Base-by-base conservation (phyloP, 1,140 invertebrate species). In the Heliconius melpomene region DNA sequence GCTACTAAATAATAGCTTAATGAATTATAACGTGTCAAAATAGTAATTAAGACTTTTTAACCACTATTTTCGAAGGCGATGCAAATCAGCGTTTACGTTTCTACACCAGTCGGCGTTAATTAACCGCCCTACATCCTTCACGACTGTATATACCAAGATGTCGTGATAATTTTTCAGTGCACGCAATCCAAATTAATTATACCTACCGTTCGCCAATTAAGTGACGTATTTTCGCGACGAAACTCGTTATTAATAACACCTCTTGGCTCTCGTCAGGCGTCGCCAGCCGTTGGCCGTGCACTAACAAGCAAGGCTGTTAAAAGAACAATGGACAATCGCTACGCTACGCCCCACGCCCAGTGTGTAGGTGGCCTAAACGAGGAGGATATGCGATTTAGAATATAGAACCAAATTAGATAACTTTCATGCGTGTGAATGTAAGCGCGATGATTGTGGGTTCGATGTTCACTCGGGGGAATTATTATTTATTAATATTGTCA, bases 241-340 rank as follows among this genome's bases (percentile, higher is more conserved):
- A 89, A 84, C 85, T 85, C 84, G 88, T 93, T 91, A 89, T 92
- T 89, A 90, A 90, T 88, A 89, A 89, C 90, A 87, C 90, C 89
- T 91, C 86, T 89, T 84, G 84, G 85, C 72, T 74, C 82, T 89
- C 88, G 88, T 86, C 86, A 85, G 86, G 79, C 85, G 83, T 83
- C 83, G 81, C 82, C 81, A 82, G 71, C 84, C 85, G 85, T 85
- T 82, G 84, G 83, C 83, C 84, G 82, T 82, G 82, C 77, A 83
- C 91, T 93, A 93, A 94, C 92, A 92, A 93, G 91, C 91, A 84
- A 84, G 91, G 85, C 92, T 92, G 91, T 93, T 94, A 94, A 91
- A 92, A 91, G 93, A 93, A 94, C 93, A 94, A 94, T 94, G 90
- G 89, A 92, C 90, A 91, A 94, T 93, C 81, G 87, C 77, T 82